A percentile compares a stretch with the other conserved stretches of the same genome.
These are phyloP conservation scores for Chrysolina oricalcia DNA, from an alignment of 2,888 invertebrate genomes.

Conservation along the genomic window DNA sequence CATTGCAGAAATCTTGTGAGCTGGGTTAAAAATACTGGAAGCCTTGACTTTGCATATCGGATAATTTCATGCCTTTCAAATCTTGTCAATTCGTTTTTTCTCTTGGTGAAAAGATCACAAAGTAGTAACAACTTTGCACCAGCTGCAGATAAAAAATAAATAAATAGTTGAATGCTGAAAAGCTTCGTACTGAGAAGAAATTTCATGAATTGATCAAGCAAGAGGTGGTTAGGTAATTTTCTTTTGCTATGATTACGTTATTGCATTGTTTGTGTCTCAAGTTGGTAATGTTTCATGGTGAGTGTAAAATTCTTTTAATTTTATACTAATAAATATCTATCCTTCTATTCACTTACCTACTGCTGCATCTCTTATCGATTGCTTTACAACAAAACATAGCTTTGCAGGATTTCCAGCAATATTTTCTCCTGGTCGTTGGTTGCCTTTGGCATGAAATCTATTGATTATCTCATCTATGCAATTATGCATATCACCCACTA, in stretches of 20 bases:
- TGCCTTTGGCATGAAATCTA: constrained; percentile 72
- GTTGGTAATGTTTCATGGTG: too few species aligned
- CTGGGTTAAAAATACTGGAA: constrained; percentile 80
- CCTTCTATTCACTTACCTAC: constrained; percentile 71
- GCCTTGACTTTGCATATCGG: constrained; percentile 78
- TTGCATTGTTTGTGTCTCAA: too few species aligned
- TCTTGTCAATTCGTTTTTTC: constrained; percentile 76
- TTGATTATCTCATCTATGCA: constrained; percentile 78
- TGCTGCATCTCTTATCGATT: constrained; percentile 77
- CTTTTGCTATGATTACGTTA: too few species aligned
- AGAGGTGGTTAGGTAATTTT: too few species aligned
- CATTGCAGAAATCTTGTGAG: constrained; percentile 77
- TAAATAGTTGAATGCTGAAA: not conserved
- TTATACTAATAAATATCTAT: too few species aligned
- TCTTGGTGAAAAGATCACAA: constrained; percentile 79
- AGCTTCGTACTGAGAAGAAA: too few species aligned
- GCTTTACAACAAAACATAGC: constrained; percentile 78
- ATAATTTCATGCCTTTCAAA: constrained; percentile 81
- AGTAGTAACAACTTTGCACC: constrained; percentile 75
- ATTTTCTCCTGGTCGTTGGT: constrained; percentile 63
- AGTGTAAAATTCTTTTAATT: too few species aligned
- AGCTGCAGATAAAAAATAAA: constrained; percentile 63
- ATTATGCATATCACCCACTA: constrained; percentile 79
- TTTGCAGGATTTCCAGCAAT: constrained; percentile 75
- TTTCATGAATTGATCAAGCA: too few species aligned